Evolutionary conservation across 2,113 vertebrate species (phyloP).

Genomic region (Hiodon tergisus): DNA sequence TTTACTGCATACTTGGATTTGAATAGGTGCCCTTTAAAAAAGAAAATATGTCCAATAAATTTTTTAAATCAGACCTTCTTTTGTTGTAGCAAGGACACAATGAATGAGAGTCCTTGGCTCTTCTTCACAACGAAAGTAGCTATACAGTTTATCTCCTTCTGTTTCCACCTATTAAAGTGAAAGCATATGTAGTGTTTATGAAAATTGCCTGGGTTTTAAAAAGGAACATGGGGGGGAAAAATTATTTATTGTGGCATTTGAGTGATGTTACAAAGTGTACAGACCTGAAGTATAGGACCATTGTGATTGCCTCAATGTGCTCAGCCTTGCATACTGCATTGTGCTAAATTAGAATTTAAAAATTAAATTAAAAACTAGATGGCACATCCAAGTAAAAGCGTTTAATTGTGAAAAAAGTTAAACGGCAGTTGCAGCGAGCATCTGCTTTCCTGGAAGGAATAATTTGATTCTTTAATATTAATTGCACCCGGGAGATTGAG

Average conservation of each 20-base stretch:
- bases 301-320: constrained; percentile 25
- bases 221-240: not conserved
- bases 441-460: constrained; percentile 42
- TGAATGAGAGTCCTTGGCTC: constrained; percentile 27
- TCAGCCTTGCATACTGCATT: constrained; percentile 15
- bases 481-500: constrained; percentile 42
- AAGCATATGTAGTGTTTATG: constrained; percentile 8
- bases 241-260: not conserved
- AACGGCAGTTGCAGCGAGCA: constrained; percentile 34
- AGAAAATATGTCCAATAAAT: not conserved
- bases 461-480: constrained; percentile 55
- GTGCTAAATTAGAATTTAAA: constrained; percentile 25
- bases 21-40: not conserved
- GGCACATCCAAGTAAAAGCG: constrained; percentile 22
- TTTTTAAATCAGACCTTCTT: not conserved
- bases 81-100: constrained; percentile 13
- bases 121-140: constrained; percentile 10
- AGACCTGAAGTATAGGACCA: not conserved
- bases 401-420: constrained; percentile 49
- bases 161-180: constrained; percentile 15
- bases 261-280: not conserved
- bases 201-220: not conserved
- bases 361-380: no score
- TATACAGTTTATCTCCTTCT: not conserved
- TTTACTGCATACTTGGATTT: not conserved